Conservation (phyloP, 1,140 invertebrate species). For the Scylla paramamosain region DNA sequence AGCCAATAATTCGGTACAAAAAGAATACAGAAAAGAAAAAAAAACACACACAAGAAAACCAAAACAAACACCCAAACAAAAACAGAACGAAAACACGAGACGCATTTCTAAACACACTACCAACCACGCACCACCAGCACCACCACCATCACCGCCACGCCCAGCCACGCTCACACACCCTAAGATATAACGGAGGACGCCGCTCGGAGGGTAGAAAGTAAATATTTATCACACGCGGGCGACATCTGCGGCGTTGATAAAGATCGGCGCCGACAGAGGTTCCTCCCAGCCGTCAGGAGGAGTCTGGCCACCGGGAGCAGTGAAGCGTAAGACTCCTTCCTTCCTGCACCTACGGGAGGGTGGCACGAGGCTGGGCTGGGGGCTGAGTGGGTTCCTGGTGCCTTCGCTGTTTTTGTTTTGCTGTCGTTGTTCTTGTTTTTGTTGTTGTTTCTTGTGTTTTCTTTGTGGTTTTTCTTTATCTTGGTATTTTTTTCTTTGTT, state of each 20-base stretch:
- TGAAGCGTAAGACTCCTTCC: slow-evolving; percentile 36
- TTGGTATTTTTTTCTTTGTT: background rate
- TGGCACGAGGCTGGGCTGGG: background rate
- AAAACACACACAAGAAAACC: too few species aligned
- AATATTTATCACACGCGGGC: slow-evolving; percentile 28
- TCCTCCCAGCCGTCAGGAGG: slow-evolving; percentile 46
- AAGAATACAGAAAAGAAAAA: too few species aligned
- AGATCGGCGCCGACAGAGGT: slow-evolving; percentile 38
- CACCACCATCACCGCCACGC: too few species aligned
- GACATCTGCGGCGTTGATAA: slow-evolving; percentile 39
- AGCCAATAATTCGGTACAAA: too few species aligned
- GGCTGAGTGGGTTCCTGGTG: background rate
- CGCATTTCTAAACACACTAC: too few species aligned
- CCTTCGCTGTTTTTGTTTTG: too few species aligned
- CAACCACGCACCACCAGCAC: too few species aligned
- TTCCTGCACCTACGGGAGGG: background rate
- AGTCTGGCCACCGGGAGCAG: slow-evolving; percentile 26
- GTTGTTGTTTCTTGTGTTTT: background rate
- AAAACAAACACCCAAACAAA: too few species aligned
- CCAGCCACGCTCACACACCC: too few species aligned
- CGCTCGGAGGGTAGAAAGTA: background rate
- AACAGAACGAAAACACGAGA: too few species aligned
- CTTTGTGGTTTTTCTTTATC: background rate
- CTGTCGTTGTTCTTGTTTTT: too few species aligned
- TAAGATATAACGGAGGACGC: background rate